Evolutionary conservation across 2,113 vertebrate species (phyloP).

Genomic region (Peromyscus californicus): DNA sequence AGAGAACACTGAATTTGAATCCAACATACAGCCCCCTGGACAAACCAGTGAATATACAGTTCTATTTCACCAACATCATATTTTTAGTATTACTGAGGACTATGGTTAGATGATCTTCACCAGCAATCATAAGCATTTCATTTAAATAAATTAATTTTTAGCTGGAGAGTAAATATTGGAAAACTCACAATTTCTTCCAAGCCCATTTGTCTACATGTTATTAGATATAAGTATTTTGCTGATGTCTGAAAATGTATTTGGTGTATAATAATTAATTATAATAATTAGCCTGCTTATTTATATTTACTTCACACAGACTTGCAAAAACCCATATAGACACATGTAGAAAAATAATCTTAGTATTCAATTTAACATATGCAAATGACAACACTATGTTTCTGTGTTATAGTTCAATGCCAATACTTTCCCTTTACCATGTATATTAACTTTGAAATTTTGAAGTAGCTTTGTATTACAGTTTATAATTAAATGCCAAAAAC

Average conservation of each 20-base stretch:
- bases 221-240: background rate
- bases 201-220: background rate
- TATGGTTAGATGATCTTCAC: background rate
- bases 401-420: background rate
- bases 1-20: background rate
- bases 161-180: background rate
- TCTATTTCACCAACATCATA: background rate
- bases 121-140: background rate
- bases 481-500: conserved; percentile 4
- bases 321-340: background rate
- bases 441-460: conserved; percentile 48
- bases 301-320: background rate
- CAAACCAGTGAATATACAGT: background rate
- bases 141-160: conserved; percentile 43
- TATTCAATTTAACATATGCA: background rate
- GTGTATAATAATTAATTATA: background rate
- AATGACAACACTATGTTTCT: background rate
- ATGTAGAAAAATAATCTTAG: background rate
- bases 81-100: background rate
- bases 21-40: background rate
- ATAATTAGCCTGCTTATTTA: background rate
- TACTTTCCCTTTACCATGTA: background rate
- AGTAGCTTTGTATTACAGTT: background rate
- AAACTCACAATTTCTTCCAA: background rate
- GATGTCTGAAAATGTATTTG: conserved; percentile 15